Conservation (phyloP, 2,113 vertebrate genomes). For the Danionella cerebrum region DNA sequence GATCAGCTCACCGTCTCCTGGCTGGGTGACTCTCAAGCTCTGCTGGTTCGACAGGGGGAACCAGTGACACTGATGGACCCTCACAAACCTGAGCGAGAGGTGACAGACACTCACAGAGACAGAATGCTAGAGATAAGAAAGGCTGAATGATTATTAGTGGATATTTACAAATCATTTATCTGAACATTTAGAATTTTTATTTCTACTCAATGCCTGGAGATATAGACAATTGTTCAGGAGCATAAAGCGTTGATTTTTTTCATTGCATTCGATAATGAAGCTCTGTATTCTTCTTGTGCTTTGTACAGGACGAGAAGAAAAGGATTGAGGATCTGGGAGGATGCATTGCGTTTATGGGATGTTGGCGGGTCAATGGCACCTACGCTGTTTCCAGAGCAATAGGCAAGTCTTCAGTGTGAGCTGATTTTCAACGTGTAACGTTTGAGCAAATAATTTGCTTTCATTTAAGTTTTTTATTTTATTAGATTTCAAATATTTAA, state of each 20-base stretch:
- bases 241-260: too few relatives aligned
- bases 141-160: conserved; percentile 7
- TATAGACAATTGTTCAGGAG: too few relatives aligned
- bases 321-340: conserved; percentile 88
- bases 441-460: too few relatives aligned
- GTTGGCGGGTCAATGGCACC: conserved; percentile 97
- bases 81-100: conserved; percentile 91
- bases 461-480: too few relatives aligned
- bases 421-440: too few relatives aligned
- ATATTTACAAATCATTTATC: too few relatives aligned
- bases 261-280: too few relatives aligned
- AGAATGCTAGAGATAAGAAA: too few relatives aligned
- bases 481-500: too few relatives aligned
- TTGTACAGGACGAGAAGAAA: conserved; percentile 79
- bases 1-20: conserved; percentile 75
- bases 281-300: neutral
- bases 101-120: conserved; percentile 36
- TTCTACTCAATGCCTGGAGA: too few relatives aligned
- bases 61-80: conserved; percentile 83
- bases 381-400: conserved; percentile 93
- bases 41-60: conserved; percentile 75
- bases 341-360: conserved; percentile 86
- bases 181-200: too few relatives aligned
- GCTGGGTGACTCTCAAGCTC: conserved; percentile 89
- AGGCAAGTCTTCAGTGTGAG: too few relatives aligned